Conservation (phyloP, 2,797 vertebrate species). For the Chaetodon trifasciatus region DNA sequence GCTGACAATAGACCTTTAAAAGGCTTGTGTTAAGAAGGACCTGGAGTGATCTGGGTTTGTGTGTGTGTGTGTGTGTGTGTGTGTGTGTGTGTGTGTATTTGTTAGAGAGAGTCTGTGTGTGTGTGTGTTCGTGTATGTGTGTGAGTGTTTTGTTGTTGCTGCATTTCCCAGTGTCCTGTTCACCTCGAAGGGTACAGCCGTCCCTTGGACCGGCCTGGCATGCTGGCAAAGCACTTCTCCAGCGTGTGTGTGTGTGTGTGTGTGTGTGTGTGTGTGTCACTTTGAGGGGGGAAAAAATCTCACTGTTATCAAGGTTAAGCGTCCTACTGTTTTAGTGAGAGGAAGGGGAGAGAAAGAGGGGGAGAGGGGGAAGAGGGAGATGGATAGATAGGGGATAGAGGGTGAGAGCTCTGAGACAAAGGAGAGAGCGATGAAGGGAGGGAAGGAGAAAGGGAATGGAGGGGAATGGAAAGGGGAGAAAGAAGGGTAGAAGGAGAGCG, state of each 20-base stretch:
- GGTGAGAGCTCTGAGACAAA: slow-evolving; percentile 83
- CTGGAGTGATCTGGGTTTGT: slow-evolving; percentile 66
- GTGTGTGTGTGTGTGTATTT: not conserved
- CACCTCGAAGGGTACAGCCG: slow-evolving; percentile 84
- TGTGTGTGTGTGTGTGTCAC: slow-evolving; percentile 78
- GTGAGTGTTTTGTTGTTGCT: slow-evolving; percentile 83
- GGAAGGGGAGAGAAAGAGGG: slow-evolving; percentile 77
- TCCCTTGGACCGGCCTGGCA: slow-evolving; percentile 83
- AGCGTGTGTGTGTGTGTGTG: slow-evolving; percentile 65
- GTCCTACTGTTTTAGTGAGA: slow-evolving; percentile 83
- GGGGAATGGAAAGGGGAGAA: slow-evolving; percentile 71
- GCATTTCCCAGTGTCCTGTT: slow-evolving; percentile 86
- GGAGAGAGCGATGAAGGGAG: slow-evolving; percentile 76
- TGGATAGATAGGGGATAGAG: slow-evolving; percentile 84
- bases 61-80: slow-evolving; percentile 41
- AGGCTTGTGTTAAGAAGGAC: slow-evolving; percentile 77
- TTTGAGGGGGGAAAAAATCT: slow-evolving; percentile 78
- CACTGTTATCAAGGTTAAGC: slow-evolving; percentile 86
- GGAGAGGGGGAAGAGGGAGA: slow-evolving; percentile 76
- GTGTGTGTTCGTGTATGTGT: slow-evolving; percentile 49
- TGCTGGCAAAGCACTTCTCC: slow-evolving; percentile 85
- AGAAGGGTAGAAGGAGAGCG: slow-evolving; percentile 68
- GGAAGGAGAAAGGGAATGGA: slow-evolving; percentile 61
- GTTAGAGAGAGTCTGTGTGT: not conserved
- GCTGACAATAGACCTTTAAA: slow-evolving; percentile 81